phyloP scores from a whole-genome alignment of 2,888 invertebrate genomes.

The Drosophila aldrichi region DNA sequence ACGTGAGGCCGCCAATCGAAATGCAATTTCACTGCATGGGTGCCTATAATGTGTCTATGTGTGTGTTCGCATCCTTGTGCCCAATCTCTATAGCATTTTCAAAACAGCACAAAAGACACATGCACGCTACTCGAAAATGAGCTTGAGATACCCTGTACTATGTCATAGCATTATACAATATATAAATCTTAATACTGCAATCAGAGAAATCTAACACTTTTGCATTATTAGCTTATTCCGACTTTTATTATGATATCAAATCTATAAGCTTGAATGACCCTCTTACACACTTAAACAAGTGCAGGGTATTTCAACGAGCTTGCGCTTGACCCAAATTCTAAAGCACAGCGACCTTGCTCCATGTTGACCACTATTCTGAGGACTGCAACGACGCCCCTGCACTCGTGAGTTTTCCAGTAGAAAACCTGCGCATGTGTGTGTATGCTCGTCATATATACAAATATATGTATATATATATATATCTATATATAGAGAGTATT shows the following conservation, averaged over 20 bases:
- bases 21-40: slow-evolving; percentile 59
- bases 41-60: slow-evolving; percentile 22
- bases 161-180: background rate
- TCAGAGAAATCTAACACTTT: background rate
- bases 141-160: slow-evolving; percentile 5
- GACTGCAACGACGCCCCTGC: slow-evolving; percentile 49
- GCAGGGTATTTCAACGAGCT: slow-evolving; percentile 28
- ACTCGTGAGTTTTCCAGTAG: slow-evolving; percentile 59
- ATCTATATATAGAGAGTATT: slow-evolving; percentile 13
- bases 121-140: background rate
- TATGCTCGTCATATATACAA: background rate
- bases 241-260: background rate
- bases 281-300: background rate
- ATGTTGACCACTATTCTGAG: slow-evolving; percentile 53
- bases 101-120: slow-evolving; percentile 56
- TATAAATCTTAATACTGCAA: background rate
- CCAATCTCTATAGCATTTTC: slow-evolving; percentile 81
- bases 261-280: background rate
- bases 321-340: slow-evolving; percentile 83
- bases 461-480: background rate
- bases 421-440: background rate
- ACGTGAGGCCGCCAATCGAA: slow-evolving; percentile 61
- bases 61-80: slow-evolving; percentile 79
- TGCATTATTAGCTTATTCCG: no score
- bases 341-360: slow-evolving; percentile 66